Base-by-base conservation (phyloP, 2,888 invertebrate species). In the Hypercompe scribonia region DNA sequence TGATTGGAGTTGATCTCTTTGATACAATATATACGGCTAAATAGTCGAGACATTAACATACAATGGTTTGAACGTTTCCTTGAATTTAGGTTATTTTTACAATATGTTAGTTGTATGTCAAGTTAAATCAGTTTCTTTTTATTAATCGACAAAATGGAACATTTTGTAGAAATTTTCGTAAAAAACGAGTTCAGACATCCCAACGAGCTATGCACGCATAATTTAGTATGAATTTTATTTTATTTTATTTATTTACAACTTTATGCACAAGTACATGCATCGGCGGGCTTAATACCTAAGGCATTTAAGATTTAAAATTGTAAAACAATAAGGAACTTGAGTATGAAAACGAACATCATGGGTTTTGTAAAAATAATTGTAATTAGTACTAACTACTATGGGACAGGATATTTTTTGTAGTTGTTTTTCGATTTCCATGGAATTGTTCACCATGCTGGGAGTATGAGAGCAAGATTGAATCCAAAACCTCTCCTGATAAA, bases 401-500 rank as follows among this genome's bases (percentile, higher is more conserved):
- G 28, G 21, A 50, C 18, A 24, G 28, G n/a, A 58, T 50, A 24
- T n/a, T 54, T 54, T 50, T 54, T n/a, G 3, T n/a, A 8, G n/a
- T n/a, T 54, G 50, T 54, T 28, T 15, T 1, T 58, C 0, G 75
- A 78, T 83, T 83, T 78, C 78, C 66, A 76, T 65, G 46, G 63
- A 71, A 72, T 42, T 65, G 74, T 36, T 58, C 31, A 80, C 72
- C 39, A 15, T 50, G 58, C 67, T 67, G 34, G 79, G 70, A 70
- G 72, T 81, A 73, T 46, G 69, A 76, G 66, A 65, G 69, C 78
- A 83, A 83, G 86, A 84, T 78, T 77, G 68, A 71, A 78, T 78
- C 67, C 68, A 77, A 77, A 77, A 79, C 72, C 73, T 73, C 71
- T 69, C 75, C 64, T 73, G 76, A 76, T 80, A 79, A 75, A 77